A percentile compares a stretch with the other conserved stretches of the same genome.
Evolutionary conservation across 2,888 invertebrate genomes (phyloP).

Genomic region (Drosophila stalkeri): DNA sequence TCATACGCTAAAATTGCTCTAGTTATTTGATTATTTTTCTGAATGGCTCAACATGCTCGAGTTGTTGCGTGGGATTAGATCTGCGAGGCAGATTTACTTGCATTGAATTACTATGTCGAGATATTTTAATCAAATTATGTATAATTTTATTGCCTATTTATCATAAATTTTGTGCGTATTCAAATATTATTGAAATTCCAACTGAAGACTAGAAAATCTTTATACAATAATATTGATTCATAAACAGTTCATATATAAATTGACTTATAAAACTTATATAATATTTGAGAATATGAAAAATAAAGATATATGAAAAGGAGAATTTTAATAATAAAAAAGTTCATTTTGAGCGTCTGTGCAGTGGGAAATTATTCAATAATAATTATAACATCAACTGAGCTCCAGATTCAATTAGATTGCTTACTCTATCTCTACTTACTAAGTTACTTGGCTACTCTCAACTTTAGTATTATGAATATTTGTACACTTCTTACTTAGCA

Average conservation of each 20-base stretch:
- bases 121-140: background rate
- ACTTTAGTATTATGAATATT: background rate
- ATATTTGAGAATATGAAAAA: too few species aligned
- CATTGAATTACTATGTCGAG: background rate
- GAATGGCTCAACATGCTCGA: background rate
- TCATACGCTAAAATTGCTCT: background rate
- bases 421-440: background rate
- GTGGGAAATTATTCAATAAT: too few species aligned
- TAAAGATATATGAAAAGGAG: too few species aligned
- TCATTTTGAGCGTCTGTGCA: too few species aligned
- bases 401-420: background rate
- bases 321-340: too few species aligned
- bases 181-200: background rate
- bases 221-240: background rate
- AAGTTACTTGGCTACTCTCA: background rate
- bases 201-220: background rate
- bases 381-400: background rate
- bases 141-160: background rate
- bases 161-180: background rate
- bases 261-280: background rate
- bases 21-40: background rate
- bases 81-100: background rate
- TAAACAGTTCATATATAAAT: background rate
- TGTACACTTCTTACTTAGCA: too few species aligned
- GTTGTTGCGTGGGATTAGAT: background rate